Evolutionary conservation across 1,140 invertebrate genomes (phyloP).

Genomic region (Fopius arisanus): DNA sequence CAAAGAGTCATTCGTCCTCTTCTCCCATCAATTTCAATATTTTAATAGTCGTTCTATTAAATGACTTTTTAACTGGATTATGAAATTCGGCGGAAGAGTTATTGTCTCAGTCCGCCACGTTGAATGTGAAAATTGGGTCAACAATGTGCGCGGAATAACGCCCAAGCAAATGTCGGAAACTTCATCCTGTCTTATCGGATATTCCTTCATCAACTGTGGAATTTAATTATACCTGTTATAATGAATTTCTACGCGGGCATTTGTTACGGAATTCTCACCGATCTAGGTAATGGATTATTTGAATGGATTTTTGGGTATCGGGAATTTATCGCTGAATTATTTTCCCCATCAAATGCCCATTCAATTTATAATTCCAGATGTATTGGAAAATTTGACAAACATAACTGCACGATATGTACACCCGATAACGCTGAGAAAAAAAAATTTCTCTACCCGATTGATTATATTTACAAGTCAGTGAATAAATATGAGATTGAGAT

Average conservation of each 20-base stretch:
- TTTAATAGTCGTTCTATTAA: neutral
- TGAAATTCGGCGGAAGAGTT: constrained; percentile 1
- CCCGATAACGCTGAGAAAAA: constrained; percentile 13
- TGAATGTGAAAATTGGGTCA: constrained; percentile 4
- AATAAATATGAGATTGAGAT: no score
- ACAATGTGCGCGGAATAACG: constrained; percentile 2
- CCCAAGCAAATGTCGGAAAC: constrained; percentile 6
- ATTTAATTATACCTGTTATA: constrained; percentile 32
- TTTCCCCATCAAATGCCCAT: neutral
- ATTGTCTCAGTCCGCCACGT: constrained; percentile 2
- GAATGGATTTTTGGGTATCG: neutral
- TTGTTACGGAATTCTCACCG: neutral
- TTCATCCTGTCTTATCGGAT: constrained; percentile 24
- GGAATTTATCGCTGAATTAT: no score
- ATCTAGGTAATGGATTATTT: neutral
- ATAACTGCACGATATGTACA: constrained; percentile 33
- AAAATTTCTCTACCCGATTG: neutral
- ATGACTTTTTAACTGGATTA: neutral
- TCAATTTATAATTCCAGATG: no score
- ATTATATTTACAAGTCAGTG: no score
- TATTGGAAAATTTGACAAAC: no score
- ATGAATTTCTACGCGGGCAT: constrained; percentile 22
- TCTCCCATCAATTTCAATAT: neutral
- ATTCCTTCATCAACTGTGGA: constrained; percentile 11
- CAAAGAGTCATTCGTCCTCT: neutral